These are phyloP conservation scores for Pogonocichla stellata DNA, from an alignment of 2,113 vertebrate species.

Conservation along the genomic window DNA sequence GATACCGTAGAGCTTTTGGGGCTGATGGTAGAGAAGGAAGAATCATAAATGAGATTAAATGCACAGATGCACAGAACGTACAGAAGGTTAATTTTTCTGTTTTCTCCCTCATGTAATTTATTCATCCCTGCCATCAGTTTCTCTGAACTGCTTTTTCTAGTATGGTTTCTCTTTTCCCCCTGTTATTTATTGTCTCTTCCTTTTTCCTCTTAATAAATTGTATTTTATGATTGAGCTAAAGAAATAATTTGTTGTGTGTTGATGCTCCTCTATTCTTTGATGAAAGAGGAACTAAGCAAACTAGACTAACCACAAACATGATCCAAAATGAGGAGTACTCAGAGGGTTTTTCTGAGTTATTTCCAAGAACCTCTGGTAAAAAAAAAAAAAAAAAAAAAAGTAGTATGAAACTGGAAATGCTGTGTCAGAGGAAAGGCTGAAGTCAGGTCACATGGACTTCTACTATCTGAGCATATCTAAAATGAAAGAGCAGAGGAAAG, in stretches of 20 bases:
- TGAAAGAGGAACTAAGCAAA: background rate
- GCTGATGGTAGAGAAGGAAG: background rate
- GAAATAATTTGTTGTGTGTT: background rate
- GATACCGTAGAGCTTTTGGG: background rate
- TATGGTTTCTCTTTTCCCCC: background rate
- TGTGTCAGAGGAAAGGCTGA: background rate
- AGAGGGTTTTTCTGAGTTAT: background rate
- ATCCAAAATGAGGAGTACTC: background rate
- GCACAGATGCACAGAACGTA: background rate
- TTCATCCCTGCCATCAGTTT: background rate
- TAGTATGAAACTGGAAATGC: background rate
- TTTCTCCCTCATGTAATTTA: background rate
- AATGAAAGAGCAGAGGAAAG: background rate
- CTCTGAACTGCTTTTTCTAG: background rate
- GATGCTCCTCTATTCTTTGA: background rate
- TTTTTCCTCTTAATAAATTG: background rate
- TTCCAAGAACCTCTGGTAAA: background rate
- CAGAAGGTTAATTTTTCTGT: background rate
- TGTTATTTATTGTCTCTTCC: background rate
- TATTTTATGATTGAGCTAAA: background rate
- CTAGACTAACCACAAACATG: background rate
- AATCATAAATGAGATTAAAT: background rate
- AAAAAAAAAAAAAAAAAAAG: background rate
- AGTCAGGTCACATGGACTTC: background rate
- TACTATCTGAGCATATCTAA: background rate